Conservation (phyloP, 2,888 invertebrate species). For the Cybosia mesomella region DNA sequence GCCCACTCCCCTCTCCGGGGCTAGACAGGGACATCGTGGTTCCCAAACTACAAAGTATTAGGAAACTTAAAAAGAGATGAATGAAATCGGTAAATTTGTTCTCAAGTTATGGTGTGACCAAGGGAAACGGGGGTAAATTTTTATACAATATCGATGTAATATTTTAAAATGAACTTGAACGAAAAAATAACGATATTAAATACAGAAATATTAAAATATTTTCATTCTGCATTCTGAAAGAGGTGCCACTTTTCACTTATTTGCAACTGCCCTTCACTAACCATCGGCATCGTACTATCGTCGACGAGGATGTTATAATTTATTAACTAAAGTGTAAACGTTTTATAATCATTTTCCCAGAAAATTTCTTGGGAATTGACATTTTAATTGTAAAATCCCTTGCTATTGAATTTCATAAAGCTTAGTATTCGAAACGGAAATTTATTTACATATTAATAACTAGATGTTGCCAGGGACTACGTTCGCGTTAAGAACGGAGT, state of each 20-base stretch:
- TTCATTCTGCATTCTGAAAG: not conserved
- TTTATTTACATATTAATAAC: conserved; percentile 14
- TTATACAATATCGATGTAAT: not conserved
- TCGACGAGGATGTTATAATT: not conserved
- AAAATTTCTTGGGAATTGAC: conserved; percentile 15
- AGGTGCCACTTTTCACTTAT: not conserved
- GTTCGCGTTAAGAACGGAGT: conserved; percentile 1
- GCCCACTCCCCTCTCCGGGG: too few relatives aligned
- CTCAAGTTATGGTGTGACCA: not conserved
- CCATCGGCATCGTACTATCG: not conserved
- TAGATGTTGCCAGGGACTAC: not conserved
- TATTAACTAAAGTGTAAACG: not conserved
- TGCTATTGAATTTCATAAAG: not conserved
- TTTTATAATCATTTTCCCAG: not conserved
- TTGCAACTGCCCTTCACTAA: not conserved
- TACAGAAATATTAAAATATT: not conserved
- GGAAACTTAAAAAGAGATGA: not conserved
- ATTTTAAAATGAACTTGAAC: too few relatives aligned
- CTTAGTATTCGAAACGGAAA: conserved; percentile 1
- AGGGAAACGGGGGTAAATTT: not conserved
- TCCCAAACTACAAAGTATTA: too few relatives aligned
- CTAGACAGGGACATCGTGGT: too few relatives aligned
- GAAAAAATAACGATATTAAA: too few relatives aligned
- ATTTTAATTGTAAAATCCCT: conserved; percentile 9
- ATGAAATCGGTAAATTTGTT: not conserved